phyloP scores from a whole-genome alignment of 2,113 vertebrate genomes.

The sheep (Ovis aries) region ARS-UI_Ramb_v3.0 NC_056056.1:136244501-136245000 shows the following conservation, averaged over 20 bases:
- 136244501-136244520: neutral
- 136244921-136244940: neutral
- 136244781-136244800: neutral
- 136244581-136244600: neutral
- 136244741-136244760: neutral
- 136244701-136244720: neutral
- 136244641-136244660: neutral
- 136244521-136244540: neutral
- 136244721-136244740: neutral
- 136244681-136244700: neutral
- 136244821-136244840: neutral
- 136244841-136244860: neutral
- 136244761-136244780: neutral
- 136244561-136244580: neutral
- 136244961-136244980: neutral
- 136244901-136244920: neutral
- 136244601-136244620: neutral
- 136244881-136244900: neutral
- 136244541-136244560: neutral
- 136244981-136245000: neutral
- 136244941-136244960: neutral
- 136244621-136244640: neutral
- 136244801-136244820: neutral
- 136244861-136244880: neutral
- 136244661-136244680: neutral